Conservation (phyloP, 2,888 invertebrate species). For the Trisateles emortualis region DNA sequence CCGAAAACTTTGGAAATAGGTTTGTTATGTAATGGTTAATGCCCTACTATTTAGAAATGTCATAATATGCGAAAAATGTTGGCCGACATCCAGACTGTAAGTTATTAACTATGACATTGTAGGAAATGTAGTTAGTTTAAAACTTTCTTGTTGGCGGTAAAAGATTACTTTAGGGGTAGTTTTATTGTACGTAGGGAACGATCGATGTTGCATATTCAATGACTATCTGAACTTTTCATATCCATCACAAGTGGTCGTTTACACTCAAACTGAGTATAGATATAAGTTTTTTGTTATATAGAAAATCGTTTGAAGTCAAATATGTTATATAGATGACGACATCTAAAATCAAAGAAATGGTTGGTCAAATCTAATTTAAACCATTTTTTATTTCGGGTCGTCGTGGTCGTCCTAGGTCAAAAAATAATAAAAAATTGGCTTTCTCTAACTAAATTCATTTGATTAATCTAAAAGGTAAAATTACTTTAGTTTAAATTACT, state of each 20-base stretch:
- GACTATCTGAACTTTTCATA: slow-evolving; percentile 7
- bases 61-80: slow-evolving; percentile 30
- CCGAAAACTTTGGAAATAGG: slow-evolving; percentile 25
- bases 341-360: too few relatives aligned
- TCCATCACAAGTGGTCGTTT: background rate
- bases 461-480: too few relatives aligned
- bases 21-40: slow-evolving; percentile 19
- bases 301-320: too few relatives aligned
- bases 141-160: slow-evolving; percentile 26
- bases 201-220: slow-evolving; percentile 12
- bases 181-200: slow-evolving; percentile 7
- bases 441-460: too few relatives aligned
- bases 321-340: too few relatives aligned
- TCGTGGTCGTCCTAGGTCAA: too few relatives aligned
- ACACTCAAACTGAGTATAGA: background rate
- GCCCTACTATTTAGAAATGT: slow-evolving; percentile 27
- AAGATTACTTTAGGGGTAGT: slow-evolving; percentile 11
- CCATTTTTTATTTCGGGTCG: too few relatives aligned
- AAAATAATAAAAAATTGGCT: too few relatives aligned
- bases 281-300: too few relatives aligned
- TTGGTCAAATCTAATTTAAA: too few relatives aligned
- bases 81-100: slow-evolving; percentile 34
- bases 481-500: too few relatives aligned
- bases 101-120: slow-evolving; percentile 34
- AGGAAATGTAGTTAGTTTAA: slow-evolving; percentile 32